Evolutionary conservation across 2,888 invertebrate genomes (phyloP), one percentile per base, ranked within the genome.

Genomic region (Caenorhabditis afra): DNA sequence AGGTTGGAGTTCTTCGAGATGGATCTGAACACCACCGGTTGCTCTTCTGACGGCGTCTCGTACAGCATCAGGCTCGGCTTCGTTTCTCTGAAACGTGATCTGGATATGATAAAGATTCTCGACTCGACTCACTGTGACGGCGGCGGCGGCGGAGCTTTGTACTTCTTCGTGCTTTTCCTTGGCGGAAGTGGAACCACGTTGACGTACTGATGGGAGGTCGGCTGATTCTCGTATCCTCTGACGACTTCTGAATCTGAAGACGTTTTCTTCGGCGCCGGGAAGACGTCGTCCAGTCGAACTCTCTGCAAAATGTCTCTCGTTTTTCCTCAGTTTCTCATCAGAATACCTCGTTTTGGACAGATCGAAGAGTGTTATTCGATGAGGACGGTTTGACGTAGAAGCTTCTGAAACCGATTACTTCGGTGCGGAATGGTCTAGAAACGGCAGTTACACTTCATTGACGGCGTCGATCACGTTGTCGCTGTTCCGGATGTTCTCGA

Each of bases 221-320:
- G 77, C 23, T 71, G 77, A 50, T 77, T 77, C 59, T 59, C 66
- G 59, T 77, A 77, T 1, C 66, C 50, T 55, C 77, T 39, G 0
- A 66, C 16, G n/a, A 41, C 35, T 55, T 55, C 55, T 12, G 16
- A 18, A 8, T 62, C 45, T 1, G 35, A 29, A 0, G 29, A 23
- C 29, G 29, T 29, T 7, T 29, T 10, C 55, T 59, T 18, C 35
- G 10, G 52, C 45, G 44, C 16, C 8, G 68, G 76, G 11, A 76
- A 76, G 0, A 49, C 68, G 3, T 62, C 68, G 41, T 76, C 76
- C 1, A 76, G 68, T 14, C 62, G 62, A 5, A 76, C 14, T 62
- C 64, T 68, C 75, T 75, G 67, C 1, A 75, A 67, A 52, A 16
- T 5, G 29, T 3, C 29, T n/a, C n/a, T n/a, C n/a, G n/a, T n/a